Conservation (phyloP, 2,797 vertebrate species). For the Hippopotamyrus pictus region DNA sequence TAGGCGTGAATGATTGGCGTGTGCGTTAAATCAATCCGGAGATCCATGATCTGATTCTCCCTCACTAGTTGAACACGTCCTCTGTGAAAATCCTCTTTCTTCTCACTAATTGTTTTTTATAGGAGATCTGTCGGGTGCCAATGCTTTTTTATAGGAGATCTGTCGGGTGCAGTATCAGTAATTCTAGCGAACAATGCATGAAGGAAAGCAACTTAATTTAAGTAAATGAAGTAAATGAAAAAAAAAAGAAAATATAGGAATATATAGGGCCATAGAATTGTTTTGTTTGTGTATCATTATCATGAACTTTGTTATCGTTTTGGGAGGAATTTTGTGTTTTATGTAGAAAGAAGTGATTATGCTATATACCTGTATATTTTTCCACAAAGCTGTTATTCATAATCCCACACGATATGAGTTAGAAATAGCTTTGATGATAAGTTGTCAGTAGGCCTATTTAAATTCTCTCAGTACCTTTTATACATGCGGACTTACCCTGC, state of each 20-base stretch:
- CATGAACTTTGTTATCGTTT: not conserved
- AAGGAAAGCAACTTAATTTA: not conserved
- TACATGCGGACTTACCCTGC: not conserved
- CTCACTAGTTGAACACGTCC: not conserved
- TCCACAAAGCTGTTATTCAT: not conserved
- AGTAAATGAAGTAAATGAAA: not conserved
- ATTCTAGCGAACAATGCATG: not conserved
- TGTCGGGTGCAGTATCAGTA: not conserved
- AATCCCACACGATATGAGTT: not conserved
- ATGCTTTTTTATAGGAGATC: not conserved
- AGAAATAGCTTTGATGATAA: not conserved
- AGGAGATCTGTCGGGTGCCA: too few species aligned
- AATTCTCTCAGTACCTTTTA: not conserved
- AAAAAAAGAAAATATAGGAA: not conserved
- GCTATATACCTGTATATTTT: not conserved
- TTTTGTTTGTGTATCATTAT: not conserved
- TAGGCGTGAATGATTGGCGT: not conserved
- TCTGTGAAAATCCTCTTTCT: not conserved
- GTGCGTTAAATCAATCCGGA: not conserved
- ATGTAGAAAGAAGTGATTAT: not conserved
- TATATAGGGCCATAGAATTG: not conserved
- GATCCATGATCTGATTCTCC: not conserved
- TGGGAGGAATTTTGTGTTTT: not conserved
- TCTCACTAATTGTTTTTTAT: not conserved
- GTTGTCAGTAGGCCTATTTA: not conserved